These are phyloP conservation scores for Syngnathus acus DNA, from an alignment of 2,797 vertebrate species.

Conservation along the genomic window DNA sequence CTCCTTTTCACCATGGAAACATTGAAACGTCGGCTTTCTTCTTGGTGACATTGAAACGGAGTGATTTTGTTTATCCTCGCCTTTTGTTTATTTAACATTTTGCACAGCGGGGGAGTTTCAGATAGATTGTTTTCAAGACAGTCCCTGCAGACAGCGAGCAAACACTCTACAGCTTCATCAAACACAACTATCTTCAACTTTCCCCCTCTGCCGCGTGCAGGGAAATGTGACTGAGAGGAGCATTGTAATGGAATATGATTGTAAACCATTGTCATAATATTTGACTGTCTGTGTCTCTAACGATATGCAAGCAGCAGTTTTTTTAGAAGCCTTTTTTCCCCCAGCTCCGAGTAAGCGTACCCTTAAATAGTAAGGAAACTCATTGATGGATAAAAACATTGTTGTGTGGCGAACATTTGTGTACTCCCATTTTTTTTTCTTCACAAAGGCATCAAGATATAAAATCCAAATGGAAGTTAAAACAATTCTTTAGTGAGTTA, in stretches of 20 bases:
- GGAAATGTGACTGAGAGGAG: constrained; percentile 68
- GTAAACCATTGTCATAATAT: constrained; percentile 74
- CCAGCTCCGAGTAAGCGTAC: constrained; percentile 48
- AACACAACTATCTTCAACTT: constrained; percentile 80
- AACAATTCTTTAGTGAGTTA: constrained; percentile 31
- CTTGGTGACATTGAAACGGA: constrained; percentile 78
- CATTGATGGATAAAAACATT: constrained; percentile 63
- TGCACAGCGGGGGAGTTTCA: constrained; percentile 77
- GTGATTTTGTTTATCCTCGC: constrained; percentile 79
- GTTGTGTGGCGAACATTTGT: constrained; percentile 62
- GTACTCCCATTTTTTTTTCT: constrained; percentile 34
- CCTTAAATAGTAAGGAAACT: constrained; percentile 37
- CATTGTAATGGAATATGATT: constrained; percentile 72
- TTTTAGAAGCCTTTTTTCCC: constrained; percentile 51
- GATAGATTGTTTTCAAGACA: constrained; percentile 79
- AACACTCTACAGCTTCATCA: constrained; percentile 80
- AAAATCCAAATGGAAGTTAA: constrained; percentile 43
- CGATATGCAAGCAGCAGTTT: constrained; percentile 53
- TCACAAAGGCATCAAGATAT: constrained; percentile 46
- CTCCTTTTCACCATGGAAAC: constrained; percentile 58
- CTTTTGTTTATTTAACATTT: constrained; percentile 82
- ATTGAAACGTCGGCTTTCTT: constrained; percentile 75
- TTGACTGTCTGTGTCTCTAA: constrained; percentile 53
- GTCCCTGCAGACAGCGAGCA: constrained; percentile 79
- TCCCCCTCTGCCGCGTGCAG: constrained; percentile 69